These are phyloP conservation scores for Sabellastarte sp. DNA, from an alignment of 2,888 invertebrate genomes.

Conservation along the genomic window DNA sequence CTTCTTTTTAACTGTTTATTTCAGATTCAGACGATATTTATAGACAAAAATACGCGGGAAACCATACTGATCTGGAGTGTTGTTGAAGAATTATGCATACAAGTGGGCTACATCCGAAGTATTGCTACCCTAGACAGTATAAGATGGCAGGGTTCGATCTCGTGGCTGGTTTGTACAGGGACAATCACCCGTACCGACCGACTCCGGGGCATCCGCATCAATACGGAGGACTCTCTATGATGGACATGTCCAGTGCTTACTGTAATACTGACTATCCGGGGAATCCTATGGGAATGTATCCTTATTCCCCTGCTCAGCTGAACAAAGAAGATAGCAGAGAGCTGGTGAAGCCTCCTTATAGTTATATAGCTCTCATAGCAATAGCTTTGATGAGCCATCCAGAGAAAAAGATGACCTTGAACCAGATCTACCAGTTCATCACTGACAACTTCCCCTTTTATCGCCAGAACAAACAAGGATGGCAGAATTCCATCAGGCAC, in stretches of 20 bases:
- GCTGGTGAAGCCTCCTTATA: neutral
- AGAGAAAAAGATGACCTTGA: neutral
- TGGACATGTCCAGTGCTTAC: neutral
- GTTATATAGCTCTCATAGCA: neutral
- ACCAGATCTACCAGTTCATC: neutral
- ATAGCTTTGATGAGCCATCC: neutral
- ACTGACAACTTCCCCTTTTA: conserved; percentile 61
- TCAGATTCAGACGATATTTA: too few species aligned
- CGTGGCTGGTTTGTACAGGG: neutral
- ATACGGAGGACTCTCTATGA: neutral
- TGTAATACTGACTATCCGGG: neutral
- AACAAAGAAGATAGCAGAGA: neutral
- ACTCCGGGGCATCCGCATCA: neutral
- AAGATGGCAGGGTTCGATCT: neutral
- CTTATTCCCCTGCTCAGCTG: neutral
- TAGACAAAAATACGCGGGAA: too few species aligned
- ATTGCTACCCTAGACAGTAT: neutral
- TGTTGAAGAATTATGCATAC: too few species aligned
- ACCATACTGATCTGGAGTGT: too few species aligned
- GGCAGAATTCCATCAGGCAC: conserved; percentile 92
- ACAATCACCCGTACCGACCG: neutral
- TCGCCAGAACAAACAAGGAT: conserved; percentile 92
- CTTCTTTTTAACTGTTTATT: too few species aligned
- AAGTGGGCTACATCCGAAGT: neutral
- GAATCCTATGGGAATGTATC: neutral